phyloP scores from a whole-genome alignment of 1,140 invertebrate genomes.

The Formica exsecta region DNA sequence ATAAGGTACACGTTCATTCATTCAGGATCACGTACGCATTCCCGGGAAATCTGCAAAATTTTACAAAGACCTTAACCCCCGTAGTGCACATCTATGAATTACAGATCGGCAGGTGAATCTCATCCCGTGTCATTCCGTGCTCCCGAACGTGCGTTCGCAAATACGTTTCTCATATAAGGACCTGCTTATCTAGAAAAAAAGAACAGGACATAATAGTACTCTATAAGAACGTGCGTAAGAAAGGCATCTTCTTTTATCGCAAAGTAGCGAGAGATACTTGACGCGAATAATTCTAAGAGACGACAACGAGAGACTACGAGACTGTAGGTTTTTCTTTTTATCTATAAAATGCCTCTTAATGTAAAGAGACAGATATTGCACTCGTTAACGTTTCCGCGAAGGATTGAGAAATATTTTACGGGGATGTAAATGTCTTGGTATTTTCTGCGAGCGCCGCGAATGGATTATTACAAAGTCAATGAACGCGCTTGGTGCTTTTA shows the following conservation, averaged over 20 bases:
- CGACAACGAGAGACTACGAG: not conserved
- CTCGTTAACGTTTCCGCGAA: conserved; percentile 46
- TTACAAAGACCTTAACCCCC: conserved; percentile 56
- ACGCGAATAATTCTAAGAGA: not conserved
- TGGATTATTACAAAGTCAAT: conserved; percentile 57
- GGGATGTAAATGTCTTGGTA: conserved; percentile 36
- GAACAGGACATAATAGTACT: not conserved
- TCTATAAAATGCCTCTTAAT: conserved; percentile 29
- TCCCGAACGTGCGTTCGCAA: conserved; percentile 33
- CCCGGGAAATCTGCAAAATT: conserved; percentile 51
- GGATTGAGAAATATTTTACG: conserved; percentile 49
- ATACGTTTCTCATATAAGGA: conserved; percentile 5
- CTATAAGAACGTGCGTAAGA: not conserved
- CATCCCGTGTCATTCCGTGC: conserved; percentile 33
- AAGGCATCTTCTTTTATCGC: not conserved
- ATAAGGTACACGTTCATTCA: conserved; percentile 60
- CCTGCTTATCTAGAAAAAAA: not conserved
- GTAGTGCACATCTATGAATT: conserved; percentile 57
- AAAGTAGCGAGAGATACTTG: not conserved
- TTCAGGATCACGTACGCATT: conserved; percentile 61
- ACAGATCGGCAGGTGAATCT: conserved; percentile 47
- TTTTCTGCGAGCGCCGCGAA: conserved; percentile 39
- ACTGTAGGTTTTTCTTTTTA: not conserved
- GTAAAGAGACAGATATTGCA: conserved; percentile 10
- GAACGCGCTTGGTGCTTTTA: conserved; percentile 46